Percentiles rank a stretch among this genome's conserved stretches.
These are phyloP conservation scores for Anarrhichthys ocellatus DNA, from an alignment of 2,113 vertebrate species.

Conservation along the genomic window DNA sequence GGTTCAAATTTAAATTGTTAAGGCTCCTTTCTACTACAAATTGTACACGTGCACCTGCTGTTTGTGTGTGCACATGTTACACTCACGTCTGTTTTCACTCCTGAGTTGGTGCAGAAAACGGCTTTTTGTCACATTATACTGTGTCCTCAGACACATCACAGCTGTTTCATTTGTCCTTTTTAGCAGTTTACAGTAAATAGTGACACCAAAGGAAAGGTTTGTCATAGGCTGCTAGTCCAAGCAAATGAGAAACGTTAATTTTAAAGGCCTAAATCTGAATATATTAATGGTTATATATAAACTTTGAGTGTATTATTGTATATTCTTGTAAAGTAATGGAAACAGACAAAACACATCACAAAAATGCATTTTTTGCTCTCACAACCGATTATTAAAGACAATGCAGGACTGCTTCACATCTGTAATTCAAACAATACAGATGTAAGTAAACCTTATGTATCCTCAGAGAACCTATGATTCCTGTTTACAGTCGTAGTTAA, in stretches of 20 bases:
- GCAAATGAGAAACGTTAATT: slow-evolving; percentile 15
- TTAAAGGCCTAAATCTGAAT: slow-evolving; percentile 12
- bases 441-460: slow-evolving; percentile 11
- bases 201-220: slow-evolving; percentile 39
- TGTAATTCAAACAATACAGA: not conserved
- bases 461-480: not conserved
- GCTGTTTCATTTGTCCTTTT: slow-evolving; percentile 16
- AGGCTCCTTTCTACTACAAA: not conserved
- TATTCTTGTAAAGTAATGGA: slow-evolving; percentile 29
- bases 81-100: not conserved
- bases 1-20: not conserved
- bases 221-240: slow-evolving; percentile 14
- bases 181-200: slow-evolving; percentile 1
- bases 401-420: slow-evolving; percentile 8
- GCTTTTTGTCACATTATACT: slow-evolving; percentile 5
- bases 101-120: slow-evolving; percentile 7
- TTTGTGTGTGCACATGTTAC: not conserved
- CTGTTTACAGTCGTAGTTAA: not conserved
- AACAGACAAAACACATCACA: not conserved
- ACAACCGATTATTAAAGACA: not conserved
- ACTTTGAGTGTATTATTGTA: slow-evolving; percentile 19
- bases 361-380: not conserved
- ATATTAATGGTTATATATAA: slow-evolving; percentile 5
- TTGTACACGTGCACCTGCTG: not conserved
- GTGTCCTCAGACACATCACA: slow-evolving; percentile 3